phyloP scores from a whole-genome alignment of 2,113 vertebrate genomes.

The Malurus cyaneus region DNA sequence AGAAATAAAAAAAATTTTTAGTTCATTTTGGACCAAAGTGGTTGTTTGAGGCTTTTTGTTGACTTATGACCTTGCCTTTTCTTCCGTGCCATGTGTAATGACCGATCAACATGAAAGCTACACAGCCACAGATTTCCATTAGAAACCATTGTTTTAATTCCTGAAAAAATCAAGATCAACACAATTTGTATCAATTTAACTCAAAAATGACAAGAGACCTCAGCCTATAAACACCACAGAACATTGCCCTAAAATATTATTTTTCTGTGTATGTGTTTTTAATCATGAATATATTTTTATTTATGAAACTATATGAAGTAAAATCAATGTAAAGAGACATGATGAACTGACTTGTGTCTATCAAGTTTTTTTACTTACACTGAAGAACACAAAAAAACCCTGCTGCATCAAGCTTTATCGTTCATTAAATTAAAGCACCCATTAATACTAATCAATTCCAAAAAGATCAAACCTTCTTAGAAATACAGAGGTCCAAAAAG shows the following conservation, averaged over 20 bases:
- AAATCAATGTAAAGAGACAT: not conserved
- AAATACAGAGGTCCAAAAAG: not conserved
- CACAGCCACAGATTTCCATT: not conserved
- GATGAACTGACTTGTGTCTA: not conserved
- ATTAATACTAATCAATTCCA: not conserved
- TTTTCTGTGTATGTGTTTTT: not conserved
- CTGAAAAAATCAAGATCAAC: not conserved
- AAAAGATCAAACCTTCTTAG: not conserved
- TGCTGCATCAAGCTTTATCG: not conserved
- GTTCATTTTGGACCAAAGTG: not conserved
- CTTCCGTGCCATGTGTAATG: not conserved
- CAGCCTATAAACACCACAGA: not conserved
- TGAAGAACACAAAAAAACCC: not conserved
- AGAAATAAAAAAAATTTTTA: too few species aligned
- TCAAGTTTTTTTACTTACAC: not conserved
- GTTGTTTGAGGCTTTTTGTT: not conserved
- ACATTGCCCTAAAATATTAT: not conserved
- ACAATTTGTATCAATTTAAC: not conserved
- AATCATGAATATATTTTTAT: not conserved
- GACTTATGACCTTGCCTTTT: not conserved
- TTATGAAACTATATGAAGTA: not conserved
- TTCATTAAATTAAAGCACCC: not conserved
- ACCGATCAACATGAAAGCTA: not conserved
- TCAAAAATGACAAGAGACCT: not conserved
- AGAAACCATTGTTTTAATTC: not conserved